Evolutionary conservation across 2,113 vertebrate genomes (phyloP).

Genomic region (Entomyzon cyanotis): DNA sequence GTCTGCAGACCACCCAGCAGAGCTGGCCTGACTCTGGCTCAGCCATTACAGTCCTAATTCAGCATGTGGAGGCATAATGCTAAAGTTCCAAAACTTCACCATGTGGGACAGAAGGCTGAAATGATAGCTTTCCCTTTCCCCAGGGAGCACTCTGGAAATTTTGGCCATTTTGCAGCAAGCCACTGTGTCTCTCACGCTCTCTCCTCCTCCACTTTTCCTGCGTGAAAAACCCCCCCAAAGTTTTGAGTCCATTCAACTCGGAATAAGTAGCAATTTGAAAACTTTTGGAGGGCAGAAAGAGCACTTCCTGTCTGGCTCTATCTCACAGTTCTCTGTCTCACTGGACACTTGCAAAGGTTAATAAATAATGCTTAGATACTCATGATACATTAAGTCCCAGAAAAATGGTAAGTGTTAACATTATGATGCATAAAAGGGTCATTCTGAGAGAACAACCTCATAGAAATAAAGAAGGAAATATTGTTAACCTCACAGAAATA

Average conservation of each 20-base stretch:
- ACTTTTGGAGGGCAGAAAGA: background rate
- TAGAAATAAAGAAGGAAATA: background rate
- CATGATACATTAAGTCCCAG: background rate
- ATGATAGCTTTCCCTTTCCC: background rate
- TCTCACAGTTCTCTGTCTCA: background rate
- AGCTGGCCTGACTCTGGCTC: background rate
- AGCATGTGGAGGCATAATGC: background rate
- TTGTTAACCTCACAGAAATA: background rate
- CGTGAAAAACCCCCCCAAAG: background rate
- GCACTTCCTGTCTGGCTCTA: background rate
- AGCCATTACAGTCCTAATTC: background rate
- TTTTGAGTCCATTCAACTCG: background rate
- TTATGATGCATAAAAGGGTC: background rate
- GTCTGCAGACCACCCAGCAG: background rate
- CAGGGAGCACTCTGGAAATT: background rate
- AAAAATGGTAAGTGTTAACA: background rate
- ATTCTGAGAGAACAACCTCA: background rate
- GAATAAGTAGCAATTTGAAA: background rate
- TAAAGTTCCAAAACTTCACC: background rate
- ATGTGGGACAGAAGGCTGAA: background rate
- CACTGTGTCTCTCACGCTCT: conserved; percentile 17
- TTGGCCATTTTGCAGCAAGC: background rate
- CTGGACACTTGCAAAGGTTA: background rate
- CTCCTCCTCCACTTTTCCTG: conserved; percentile 20
- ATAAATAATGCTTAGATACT: background rate